phyloP scores from a whole-genome alignment of 2,113 vertebrate genomes.

The Aptenodytes patagonicus region DNA sequence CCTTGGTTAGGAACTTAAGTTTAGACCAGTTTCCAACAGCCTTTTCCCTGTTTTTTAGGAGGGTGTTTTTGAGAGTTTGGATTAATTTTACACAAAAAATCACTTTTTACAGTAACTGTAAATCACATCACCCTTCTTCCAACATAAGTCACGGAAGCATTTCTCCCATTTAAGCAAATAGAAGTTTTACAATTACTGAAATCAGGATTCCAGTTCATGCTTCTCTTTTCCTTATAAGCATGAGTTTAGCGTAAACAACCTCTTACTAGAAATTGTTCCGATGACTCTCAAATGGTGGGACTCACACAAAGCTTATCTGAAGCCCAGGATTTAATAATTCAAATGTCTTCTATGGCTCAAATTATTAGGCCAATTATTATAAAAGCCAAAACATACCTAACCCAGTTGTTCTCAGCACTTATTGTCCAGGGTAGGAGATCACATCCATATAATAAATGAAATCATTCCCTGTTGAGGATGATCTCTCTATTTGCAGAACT shows the following conservation, averaged over 20 bases:
- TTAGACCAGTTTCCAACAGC: not conserved
- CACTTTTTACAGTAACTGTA: not conserved
- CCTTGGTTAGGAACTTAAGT: not conserved
- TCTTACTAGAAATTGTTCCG: not conserved
- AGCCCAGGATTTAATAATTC: not conserved
- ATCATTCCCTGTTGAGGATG: not conserved
- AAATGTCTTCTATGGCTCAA: not conserved
- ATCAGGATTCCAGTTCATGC: not conserved
- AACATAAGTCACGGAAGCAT: not conserved
- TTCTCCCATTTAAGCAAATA: not conserved
- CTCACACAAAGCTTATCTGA: not conserved
- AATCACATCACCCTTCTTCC: not conserved
- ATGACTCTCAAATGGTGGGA: not conserved
- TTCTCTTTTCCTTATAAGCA: not conserved
- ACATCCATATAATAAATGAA: not conserved
- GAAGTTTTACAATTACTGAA: not conserved
- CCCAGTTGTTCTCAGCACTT: not conserved
- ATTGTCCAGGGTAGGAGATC: not conserved
- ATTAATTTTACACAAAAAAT: not conserved
- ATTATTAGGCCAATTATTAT: not conserved
- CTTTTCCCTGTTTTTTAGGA: not conserved
- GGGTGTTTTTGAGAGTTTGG: not conserved
- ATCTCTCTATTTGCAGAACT: not conserved
- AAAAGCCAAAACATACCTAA: not conserved
- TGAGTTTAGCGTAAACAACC: not conserved